A percentile compares a stretch with the other conserved stretches of the same genome.
Conservation (phyloP, 2,888 invertebrate genomes). For the Erebia aethiops region DNA sequence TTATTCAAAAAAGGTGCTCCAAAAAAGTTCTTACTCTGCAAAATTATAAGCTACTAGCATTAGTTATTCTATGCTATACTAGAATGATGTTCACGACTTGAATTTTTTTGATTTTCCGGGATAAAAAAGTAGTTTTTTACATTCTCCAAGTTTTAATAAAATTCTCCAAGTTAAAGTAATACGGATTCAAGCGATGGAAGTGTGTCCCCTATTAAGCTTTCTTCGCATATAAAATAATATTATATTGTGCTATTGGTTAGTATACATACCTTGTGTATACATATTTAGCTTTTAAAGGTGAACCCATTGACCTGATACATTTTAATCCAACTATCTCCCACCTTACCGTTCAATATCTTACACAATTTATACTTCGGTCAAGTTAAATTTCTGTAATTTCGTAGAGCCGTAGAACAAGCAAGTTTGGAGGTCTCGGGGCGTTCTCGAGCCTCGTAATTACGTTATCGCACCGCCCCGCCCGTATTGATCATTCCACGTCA, state of each 20-base stretch:
- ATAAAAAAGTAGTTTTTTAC: too few relatives aligned
- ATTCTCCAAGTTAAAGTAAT: too few relatives aligned
- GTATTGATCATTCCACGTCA: conserved; percentile 75
- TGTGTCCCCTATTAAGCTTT: too few relatives aligned
- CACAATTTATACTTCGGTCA: conserved; percentile 21
- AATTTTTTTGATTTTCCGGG: too few relatives aligned
- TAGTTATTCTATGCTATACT: too few relatives aligned
- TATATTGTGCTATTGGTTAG: too few relatives aligned
- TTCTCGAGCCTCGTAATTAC: conserved; percentile 60
- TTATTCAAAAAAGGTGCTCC: neutral
- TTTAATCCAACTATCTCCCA: conserved; percentile 12
- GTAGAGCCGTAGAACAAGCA: conserved; percentile 28
- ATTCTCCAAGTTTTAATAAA: too few relatives aligned
- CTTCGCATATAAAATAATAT: too few relatives aligned
- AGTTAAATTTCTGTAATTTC: conserved; percentile 27
- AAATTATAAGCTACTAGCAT: too few relatives aligned
- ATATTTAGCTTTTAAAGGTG: neutral
- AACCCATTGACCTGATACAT: conserved; percentile 1
- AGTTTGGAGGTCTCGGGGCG: conserved; percentile 53
- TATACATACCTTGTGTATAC: too few relatives aligned
- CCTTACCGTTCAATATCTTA: conserved; percentile 16
- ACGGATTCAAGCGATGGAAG: too few relatives aligned
- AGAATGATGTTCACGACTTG: too few relatives aligned
- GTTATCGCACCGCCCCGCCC: conserved; percentile 61
- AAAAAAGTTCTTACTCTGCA: neutral